Conservation (phyloP, 1,140 invertebrate species). For the Meloidogyne floridensis region DNA sequence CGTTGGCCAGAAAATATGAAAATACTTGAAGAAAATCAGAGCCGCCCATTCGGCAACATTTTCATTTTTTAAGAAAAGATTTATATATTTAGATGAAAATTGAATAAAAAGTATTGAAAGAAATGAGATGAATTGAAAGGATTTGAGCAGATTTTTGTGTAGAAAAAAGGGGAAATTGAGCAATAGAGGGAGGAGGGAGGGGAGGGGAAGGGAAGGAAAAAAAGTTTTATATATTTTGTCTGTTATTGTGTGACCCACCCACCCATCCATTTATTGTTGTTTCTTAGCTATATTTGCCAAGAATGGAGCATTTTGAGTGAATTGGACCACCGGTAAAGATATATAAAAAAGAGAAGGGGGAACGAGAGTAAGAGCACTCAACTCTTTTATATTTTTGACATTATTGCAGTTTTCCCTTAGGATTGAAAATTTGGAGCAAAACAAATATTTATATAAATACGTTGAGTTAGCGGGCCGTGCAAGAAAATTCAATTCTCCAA, state of each 20-base stretch:
- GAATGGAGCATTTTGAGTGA: neutral
- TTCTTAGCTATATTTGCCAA: neutral
- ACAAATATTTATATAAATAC: neutral
- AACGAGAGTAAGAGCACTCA: neutral
- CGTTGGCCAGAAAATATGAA: constrained; percentile 31
- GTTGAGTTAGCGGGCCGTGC: neutral
- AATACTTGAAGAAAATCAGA: constrained; percentile 31
- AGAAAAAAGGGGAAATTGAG: neutral
- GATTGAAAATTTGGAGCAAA: constrained; percentile 18
- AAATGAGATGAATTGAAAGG: neutral
- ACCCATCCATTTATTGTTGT: constrained; percentile 9
- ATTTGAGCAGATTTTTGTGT: neutral
- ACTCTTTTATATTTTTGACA: neutral
- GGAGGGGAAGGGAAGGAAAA: neutral
- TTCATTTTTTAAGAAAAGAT: neutral
- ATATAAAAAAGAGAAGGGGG: neutral
- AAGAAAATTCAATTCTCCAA: neutral
- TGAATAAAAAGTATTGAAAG: constrained; percentile 7
- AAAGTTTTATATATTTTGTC: neutral
- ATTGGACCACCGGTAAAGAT: constrained; percentile 8
- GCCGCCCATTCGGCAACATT: constrained; percentile 17
- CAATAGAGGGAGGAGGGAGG: neutral
- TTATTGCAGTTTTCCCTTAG: neutral
- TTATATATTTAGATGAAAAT: neutral
- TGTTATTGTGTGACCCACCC: neutral